Evolutionary conservation across 2,797 vertebrate species (phyloP), one percentile per base, ranked within the genome.

Genomic region (Sebastes wilsoni): DNA sequence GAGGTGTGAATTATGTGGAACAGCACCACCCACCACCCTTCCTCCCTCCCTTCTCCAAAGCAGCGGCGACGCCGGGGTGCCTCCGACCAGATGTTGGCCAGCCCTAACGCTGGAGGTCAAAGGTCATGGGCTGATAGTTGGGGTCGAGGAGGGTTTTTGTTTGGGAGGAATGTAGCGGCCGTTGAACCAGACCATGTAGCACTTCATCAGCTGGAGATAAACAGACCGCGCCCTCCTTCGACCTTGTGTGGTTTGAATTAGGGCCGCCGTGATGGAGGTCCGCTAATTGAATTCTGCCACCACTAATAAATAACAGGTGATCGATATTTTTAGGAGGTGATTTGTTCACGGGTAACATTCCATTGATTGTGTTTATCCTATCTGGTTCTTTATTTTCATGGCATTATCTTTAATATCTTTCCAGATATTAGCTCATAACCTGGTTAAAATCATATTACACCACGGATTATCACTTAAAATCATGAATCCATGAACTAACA

Each of bases 221-320:
- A 92, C 91, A 85, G 23, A n/a, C 38, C 8, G n/a, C 12, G 1
- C 68, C 81, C 82, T 72, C 32, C 14, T 18, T 8, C 5, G 86
- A 91, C 89, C 87, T 87, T 78, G 88, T 66, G 81, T 91, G 87
- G 77, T 87, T 88, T 92, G 83, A 89, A 84, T 93, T 90, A 92
- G 74, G 10, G 69, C 72, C 2, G 46, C 80, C 66, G 2, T 27
- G 70, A 76, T 65, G 88, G 82, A 81, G 89, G 91, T 89, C 89
- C 6, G 23, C 81, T 90, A 92, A 93, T 92, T 92, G 70, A 92
- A 90, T 91, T 85, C 52, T 52, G 77, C 61, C 70, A 52, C 23
- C 42, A 8, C 74, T 87, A 87, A 91, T 89, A 87, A 84, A 86
- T 56, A 88, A 80, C 89, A 92, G 84, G 5, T 91, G 85, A 88